Conservation (phyloP, 2,888 invertebrate genomes). For the Chymomyza procnemis region DNA sequence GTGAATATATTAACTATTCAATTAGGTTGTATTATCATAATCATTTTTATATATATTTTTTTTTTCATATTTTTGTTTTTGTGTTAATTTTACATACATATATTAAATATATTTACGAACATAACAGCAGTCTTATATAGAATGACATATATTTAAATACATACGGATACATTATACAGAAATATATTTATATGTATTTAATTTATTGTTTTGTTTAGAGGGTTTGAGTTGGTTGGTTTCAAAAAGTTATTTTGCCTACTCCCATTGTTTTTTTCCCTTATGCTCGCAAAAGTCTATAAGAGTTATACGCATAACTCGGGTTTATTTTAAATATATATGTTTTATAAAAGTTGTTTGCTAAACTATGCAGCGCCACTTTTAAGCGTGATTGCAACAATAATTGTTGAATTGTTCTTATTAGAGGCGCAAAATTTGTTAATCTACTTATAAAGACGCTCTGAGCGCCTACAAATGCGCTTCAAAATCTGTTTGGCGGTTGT, state of each 20-base stretch:
- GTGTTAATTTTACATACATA: constrained; percentile 72
- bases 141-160: constrained; percentile 72
- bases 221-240: constrained; percentile 52
- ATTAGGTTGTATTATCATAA: constrained; percentile 18
- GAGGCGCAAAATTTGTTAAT: constrained; percentile 26
- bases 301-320: not conserved
- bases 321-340: not conserved
- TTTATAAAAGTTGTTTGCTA: constrained; percentile 53
- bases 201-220: constrained; percentile 67
- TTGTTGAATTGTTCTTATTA: constrained; percentile 30
- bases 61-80: constrained; percentile 49
- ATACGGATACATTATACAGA: constrained; percentile 37
- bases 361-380: constrained; percentile 49
- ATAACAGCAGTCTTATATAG: constrained; percentile 79
- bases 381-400: constrained; percentile 46
- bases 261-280: constrained; percentile 14
- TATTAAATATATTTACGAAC: constrained; percentile 77
- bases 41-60: constrained; percentile 39
- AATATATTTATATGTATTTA: constrained; percentile 54
- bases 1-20: constrained; percentile 41
- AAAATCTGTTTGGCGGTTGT: constrained; percentile 70
- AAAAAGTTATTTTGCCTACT: constrained; percentile 17
- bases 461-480: constrained; percentile 67
- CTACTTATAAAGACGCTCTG: constrained; percentile 49
- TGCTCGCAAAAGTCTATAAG: constrained; percentile 25